phyloP scores from a whole-genome alignment of 2,797 vertebrate species.

The Phaenicophaeus curvirostris region DNA sequence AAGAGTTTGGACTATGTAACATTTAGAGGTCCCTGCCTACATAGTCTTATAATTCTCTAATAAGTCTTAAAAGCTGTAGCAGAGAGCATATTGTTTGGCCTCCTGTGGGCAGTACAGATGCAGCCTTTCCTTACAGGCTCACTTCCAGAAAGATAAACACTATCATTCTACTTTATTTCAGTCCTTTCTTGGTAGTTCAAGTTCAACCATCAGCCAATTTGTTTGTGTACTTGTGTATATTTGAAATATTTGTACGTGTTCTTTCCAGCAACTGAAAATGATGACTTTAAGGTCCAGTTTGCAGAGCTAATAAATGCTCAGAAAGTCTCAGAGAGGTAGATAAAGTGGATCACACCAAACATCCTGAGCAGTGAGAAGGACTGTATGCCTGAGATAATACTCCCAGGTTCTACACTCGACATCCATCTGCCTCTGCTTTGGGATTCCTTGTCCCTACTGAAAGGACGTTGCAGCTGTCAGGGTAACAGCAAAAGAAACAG shows the following conservation, averaged over 20 bases:
- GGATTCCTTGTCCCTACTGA: background rate
- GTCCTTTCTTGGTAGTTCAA: background rate
- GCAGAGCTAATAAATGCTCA: background rate
- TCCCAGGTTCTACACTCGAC: background rate
- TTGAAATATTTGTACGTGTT: background rate
- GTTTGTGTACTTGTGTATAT: background rate
- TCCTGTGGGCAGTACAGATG: background rate
- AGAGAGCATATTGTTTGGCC: background rate
- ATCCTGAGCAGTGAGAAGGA: background rate
- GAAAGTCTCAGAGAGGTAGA: background rate
- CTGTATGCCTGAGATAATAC: background rate
- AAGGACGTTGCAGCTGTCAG: conserved; percentile 6
- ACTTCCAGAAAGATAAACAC: background rate
- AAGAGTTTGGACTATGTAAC: background rate
- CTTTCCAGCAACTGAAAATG: background rate
- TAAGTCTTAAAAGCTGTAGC: background rate
- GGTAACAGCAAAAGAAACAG: conserved; percentile 18
- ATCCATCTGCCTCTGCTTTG: background rate
- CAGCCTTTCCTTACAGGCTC: background rate
- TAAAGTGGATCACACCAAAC: background rate
- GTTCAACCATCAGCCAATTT: background rate
- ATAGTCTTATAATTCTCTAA: background rate
- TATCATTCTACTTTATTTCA: background rate
- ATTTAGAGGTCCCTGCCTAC: background rate
- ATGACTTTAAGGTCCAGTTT: background rate